Evolutionary conservation across 1,140 invertebrate genomes (phyloP), one percentile per base, ranked within the genome.

Genomic region (Plectrocnemia conspersa): DNA sequence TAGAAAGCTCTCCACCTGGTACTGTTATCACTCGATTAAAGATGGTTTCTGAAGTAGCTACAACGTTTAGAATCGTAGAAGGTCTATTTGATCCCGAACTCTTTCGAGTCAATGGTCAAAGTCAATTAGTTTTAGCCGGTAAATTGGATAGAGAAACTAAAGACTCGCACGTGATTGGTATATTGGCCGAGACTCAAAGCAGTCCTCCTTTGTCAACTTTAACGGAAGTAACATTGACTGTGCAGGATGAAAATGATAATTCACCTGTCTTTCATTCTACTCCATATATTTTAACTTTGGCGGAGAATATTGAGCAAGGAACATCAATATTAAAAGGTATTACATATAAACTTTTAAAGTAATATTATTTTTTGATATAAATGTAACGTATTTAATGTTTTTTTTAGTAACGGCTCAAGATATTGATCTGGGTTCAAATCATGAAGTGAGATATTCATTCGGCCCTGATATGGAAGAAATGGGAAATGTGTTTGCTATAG

Each of bases 171-270:
- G 68, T 85, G 36, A 83, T 96, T 33, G 86, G 84, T 1, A 81
- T 95, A 2, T 73, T 86, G 11, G 89, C 88, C n/a, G 81, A 91
- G 64, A 89, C 88, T 1, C 78, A 83, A 52, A 86, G 85, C 2
- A 82, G 81, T 60, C 88, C 89, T 21, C 79, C 84, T 4, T 70
- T 89, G 3, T 85, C 81, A 13, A 80, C 83, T 0, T 77, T 89
- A 40, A 80, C 83, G n/a, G 81, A 85, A 68, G 83, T 94, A 52
- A 76, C 79, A 2, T 76, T 96, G 25, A 84, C 87, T 63, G 84
- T 97, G 19, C 73, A 89, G 36, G 92, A 97, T 69, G 87, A 91
- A 58, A 96, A 97, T 68, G 93, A 97, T 71, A 88, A 95, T 67
- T 77, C 82, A 19, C 93, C 93, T 0, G 75, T 80, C 54, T 96